Conservation (phyloP, 2,888 invertebrate species). For the Limenitis camilla region DNA sequence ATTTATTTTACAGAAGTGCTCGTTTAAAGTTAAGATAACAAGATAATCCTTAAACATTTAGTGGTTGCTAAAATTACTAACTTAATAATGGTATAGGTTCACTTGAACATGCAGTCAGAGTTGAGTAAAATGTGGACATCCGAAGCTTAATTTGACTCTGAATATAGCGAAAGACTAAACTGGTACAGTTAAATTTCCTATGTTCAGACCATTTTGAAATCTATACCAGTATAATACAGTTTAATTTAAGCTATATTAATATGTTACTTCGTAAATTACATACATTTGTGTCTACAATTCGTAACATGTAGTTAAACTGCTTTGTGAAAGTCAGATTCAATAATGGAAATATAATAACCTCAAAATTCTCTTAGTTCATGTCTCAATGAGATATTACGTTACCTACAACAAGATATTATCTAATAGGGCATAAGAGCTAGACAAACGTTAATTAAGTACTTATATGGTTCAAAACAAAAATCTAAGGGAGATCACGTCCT, state of each 20-base stretch:
- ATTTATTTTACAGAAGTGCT: neutral
- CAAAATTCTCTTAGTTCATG: neutral
- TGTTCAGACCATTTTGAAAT: neutral
- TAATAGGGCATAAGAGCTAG: neutral
- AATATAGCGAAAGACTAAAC: slow-evolving; percentile 14
- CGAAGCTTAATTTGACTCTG: slow-evolving; percentile 34
- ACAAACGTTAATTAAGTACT: too few species aligned
- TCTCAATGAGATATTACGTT: too few species aligned
- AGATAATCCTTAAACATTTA: slow-evolving; percentile 12
- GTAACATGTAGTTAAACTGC: slow-evolving; percentile 9
- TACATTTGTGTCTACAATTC: slow-evolving; percentile 6
- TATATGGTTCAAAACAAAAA: too few species aligned
- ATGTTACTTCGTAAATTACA: slow-evolving; percentile 8
- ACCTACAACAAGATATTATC: too few species aligned
- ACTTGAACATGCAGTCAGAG: slow-evolving; percentile 45
- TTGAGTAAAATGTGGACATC: slow-evolving; percentile 47
- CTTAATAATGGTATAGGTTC: slow-evolving; percentile 42
- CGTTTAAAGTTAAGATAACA: slow-evolving; percentile 2
- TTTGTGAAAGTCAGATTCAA: slow-evolving; percentile 1
- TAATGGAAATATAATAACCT: neutral
- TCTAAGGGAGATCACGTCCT: too few species aligned
- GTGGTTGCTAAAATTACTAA: slow-evolving; percentile 48
- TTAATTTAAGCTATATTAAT: neutral
- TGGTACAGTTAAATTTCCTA: slow-evolving; percentile 6
- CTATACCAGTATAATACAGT: neutral